These are phyloP conservation scores for Macrobrachium nipponense DNA, from an alignment of 1,140 invertebrate genomes.

Conservation along the genomic window DNA sequence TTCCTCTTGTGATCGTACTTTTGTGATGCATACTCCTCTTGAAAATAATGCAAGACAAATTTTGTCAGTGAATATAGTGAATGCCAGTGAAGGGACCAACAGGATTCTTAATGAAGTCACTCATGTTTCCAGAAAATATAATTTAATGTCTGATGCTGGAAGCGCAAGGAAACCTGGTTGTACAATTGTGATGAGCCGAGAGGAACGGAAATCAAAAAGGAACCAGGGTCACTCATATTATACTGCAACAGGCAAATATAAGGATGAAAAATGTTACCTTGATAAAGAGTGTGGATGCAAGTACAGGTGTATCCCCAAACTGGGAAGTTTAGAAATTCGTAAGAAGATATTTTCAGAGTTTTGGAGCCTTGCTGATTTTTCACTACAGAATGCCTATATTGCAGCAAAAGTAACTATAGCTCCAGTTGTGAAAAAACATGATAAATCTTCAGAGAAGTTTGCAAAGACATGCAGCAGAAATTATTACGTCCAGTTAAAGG, in stretches of 20 bases:
- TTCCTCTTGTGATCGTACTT: background rate
- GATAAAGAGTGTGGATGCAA: slow-evolving; percentile 44
- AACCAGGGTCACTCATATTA: slow-evolving; percentile 39
- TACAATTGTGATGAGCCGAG: slow-evolving; percentile 5
- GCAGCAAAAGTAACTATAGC: slow-evolving; percentile 21
- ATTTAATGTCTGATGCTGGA: too few species aligned
- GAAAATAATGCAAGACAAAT: background rate
- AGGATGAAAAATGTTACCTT: slow-evolving; percentile 25
- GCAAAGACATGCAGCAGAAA: slow-evolving; percentile 31
- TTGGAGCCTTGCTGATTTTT: slow-evolving; percentile 40
- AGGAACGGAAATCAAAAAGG: slow-evolving; percentile 36
- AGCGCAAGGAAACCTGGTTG: background rate
- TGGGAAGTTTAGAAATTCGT: slow-evolving; percentile 22
- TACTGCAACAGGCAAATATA: slow-evolving; percentile 42
- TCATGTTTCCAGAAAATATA: background rate
- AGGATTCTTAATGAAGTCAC: too few species aligned
- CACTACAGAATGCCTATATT: slow-evolving; percentile 41
- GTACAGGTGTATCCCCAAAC: slow-evolving; percentile 31
- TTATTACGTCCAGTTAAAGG: slow-evolving; percentile 37
- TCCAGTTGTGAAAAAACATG: background rate
- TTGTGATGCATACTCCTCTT: background rate
- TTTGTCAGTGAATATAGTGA: too few species aligned
- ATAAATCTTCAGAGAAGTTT: slow-evolving; percentile 19
- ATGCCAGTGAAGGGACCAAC: too few species aligned
- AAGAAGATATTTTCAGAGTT: slow-evolving; percentile 28